Base-by-base conservation (phyloP, 2,888 invertebrate species). In the Nysson spinosus region DNA sequence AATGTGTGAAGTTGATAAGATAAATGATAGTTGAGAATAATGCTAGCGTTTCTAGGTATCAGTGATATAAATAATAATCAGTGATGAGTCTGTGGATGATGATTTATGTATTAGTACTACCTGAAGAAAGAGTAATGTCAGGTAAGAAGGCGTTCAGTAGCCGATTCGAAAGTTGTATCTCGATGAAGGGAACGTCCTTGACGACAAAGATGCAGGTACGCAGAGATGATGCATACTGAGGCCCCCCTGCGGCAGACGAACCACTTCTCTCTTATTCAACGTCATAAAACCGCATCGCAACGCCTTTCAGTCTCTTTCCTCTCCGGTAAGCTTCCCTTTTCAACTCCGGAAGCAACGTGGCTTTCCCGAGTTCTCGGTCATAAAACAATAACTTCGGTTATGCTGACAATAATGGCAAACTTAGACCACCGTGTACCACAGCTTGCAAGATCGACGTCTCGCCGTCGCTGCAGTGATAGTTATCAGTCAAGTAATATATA, bases 281-380 rank as follows among this genome's bases (percentile, higher is more conserved):
- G 39, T 52, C 57, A 65, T 49, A 65, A 66, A 44, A 66, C 57
- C 57, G 39, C 66, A 49, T 39, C 44, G 46, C 26, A 37, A 43
- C 20, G 22, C 19, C 7, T 64, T 66, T 43, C 6, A 37, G 28
- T n/a, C 7, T 46, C 28, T 24, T 19, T 7, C 20, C 3, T n/a
- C n/a, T n/a, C n/a, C n/a, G n/a, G 19, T n/a, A 12, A 7, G 14
- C 12, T 42, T 37, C 26, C 20, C 17, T 49, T 55, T 35, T 22
- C n/a, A 7, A 3, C 16, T 1, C 4, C 3, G 7, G 11, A 37
- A 42, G n/a, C 24, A 50, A 19, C 24, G 9, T 19, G 28, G 19
- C 17, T 3, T 42, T 20, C 44, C n/a, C 30, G 17, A 9, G 3
- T 4, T 26, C n/a, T 1, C 20, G 1, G 22, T 3, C 34, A 19